These are phyloP conservation scores for Vimba vimba DNA, from an alignment of 2,113 vertebrate species.

Conservation along the genomic window DNA sequence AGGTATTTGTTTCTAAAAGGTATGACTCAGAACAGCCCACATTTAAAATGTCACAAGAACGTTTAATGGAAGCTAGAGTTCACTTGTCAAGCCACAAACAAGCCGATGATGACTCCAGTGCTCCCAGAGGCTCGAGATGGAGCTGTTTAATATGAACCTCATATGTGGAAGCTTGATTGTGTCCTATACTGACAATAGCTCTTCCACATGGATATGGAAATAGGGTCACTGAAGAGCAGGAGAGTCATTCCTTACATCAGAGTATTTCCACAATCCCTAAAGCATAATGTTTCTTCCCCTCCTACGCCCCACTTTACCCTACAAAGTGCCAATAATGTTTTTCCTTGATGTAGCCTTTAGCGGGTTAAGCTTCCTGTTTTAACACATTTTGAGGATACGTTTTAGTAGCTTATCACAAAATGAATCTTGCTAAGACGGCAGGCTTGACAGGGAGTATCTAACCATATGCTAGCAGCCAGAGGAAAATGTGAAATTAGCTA, in stretches of 20 bases:
- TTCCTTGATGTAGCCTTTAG: conserved; percentile 5
- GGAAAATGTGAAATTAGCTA: not conserved
- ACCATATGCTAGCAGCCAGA: not conserved
- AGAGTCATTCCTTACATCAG: conserved; percentile 16
- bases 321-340: conserved; percentile 39
- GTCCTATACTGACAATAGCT: conserved; percentile 25
- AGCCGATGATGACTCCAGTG: conserved; percentile 17
- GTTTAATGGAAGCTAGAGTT: conserved; percentile 34
- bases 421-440: conserved; percentile 21
- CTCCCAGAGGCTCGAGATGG: conserved; percentile 4
- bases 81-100: conserved; percentile 29
- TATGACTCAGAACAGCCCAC: not conserved
- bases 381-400: conserved; percentile 30
- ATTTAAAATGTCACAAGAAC: conserved; percentile 7
- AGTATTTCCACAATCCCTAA: conserved; percentile 26
- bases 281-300: conserved; percentile 35
- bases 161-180: conserved; percentile 19
- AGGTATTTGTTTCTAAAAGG: conserved; percentile 2
- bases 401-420: conserved; percentile 12
- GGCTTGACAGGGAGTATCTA: not conserved
- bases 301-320: not conserved
- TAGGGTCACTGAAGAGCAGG: conserved; percentile 17
- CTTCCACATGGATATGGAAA: not conserved
- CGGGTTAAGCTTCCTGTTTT: conserved; percentile 30
- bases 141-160: conserved; percentile 22